phyloP scores from a whole-genome alignment of 1,140 invertebrate species.

The Euschistus heros region DNA sequence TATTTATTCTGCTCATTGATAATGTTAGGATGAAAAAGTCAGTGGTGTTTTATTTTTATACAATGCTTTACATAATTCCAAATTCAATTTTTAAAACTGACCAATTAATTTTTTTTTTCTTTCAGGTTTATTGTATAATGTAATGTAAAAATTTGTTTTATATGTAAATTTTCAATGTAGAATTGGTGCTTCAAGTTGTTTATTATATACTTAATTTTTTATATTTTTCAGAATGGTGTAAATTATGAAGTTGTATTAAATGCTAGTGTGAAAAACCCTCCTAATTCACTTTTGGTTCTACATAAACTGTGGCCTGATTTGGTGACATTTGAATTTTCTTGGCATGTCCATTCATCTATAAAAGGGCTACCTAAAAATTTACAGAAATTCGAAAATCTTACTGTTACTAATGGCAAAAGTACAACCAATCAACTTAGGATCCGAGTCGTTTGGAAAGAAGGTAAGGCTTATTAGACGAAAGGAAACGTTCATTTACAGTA shows the following conservation, averaged over 20 bases:
- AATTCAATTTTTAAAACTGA: no score
- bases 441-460: constrained; percentile 64
- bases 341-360: constrained; percentile 53
- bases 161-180: not conserved
- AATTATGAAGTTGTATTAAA: constrained; percentile 53
- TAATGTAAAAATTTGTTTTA: not conserved
- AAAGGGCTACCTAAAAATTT: constrained; percentile 34
- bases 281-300: constrained; percentile 53
- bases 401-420: constrained; percentile 28
- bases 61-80: no score
- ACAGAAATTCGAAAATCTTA: constrained; percentile 24
- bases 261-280: constrained; percentile 49
- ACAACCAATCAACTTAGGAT: constrained; percentile 41
- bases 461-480: constrained; percentile 39
- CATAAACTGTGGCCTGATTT: constrained; percentile 41
- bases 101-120: not conserved
- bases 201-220: not conserved
- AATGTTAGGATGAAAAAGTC: no score
- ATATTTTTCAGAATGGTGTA: constrained; percentile 22
- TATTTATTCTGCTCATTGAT: no score
- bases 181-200: not conserved
- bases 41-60: no score
- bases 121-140: not conserved
- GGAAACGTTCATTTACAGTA: constrained; percentile 26
- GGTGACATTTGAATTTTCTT: constrained; percentile 41